Evolutionary conservation across 2,113 vertebrate species (phyloP).

Genomic region (Oreochromis tanganicae): DNA sequence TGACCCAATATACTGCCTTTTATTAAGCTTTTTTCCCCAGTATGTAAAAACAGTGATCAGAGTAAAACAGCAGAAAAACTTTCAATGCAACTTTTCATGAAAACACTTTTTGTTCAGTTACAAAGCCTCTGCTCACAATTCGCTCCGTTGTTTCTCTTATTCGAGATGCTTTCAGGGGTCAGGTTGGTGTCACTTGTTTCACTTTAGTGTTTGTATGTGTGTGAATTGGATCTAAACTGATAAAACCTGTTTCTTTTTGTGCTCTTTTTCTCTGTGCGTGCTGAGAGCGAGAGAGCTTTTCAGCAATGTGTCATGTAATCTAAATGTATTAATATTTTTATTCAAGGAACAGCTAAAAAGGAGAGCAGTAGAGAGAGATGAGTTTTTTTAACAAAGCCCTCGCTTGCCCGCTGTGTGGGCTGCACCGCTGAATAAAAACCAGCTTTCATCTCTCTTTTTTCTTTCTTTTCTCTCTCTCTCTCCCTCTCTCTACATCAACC

Average conservation of each 20-base stretch:
- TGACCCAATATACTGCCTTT: neutral
- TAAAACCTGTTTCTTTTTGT: neutral
- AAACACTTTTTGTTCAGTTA: neutral
- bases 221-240: neutral
- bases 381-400: slow-evolving; percentile 51
- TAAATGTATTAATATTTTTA: slow-evolving; percentile 33
- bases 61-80: neutral
- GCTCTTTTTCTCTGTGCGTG: neutral
- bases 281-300: slow-evolving; percentile 1
- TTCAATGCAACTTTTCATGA: neutral
- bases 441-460: slow-evolving; percentile 50
- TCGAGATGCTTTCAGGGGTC: neutral
- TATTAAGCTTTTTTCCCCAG: neutral
- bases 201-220: neutral
- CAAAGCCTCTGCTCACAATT: neutral
- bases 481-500: slow-evolving; percentile 41
- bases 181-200: neutral
- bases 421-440: slow-evolving; percentile 54
- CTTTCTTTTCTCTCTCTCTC: neutral
- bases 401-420: slow-evolving; percentile 55
- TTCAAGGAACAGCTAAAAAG: slow-evolving; percentile 41
- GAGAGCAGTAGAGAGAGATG: slow-evolving; percentile 9
- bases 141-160: neutral
- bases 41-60: neutral
- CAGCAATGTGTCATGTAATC: slow-evolving; percentile 13